Evolutionary conservation across 2,888 invertebrate genomes (phyloP).

Genomic region (Dioctria rufipes): DNA sequence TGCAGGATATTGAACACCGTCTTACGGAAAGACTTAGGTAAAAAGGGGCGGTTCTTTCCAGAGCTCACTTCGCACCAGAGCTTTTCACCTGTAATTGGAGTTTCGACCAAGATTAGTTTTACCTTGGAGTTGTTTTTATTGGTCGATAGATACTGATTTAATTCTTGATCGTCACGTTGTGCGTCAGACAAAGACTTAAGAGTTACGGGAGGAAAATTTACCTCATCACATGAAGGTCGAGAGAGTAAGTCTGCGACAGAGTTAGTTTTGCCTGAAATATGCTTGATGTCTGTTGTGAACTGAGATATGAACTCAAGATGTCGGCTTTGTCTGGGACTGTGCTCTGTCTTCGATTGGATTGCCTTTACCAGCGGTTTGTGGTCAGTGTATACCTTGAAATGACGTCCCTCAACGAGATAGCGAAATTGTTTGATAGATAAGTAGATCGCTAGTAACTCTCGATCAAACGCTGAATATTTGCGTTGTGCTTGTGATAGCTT

Average conservation of each 20-base stretch:
- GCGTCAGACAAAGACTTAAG: not conserved
- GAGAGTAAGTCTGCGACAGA: constrained; percentile 2
- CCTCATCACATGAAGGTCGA: not conserved
- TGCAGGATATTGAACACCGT: constrained; percentile 39
- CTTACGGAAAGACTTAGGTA: constrained; percentile 14
- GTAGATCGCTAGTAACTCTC: not conserved
- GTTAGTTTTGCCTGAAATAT: not conserved
- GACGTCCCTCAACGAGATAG: not conserved
- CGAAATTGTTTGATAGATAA: not conserved
- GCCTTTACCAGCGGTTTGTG: not conserved
- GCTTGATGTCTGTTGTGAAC: not conserved
- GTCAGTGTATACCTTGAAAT: not conserved
- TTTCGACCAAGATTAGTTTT: not conserved
- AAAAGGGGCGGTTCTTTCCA: constrained; percentile 24
- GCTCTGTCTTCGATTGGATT: not conserved
- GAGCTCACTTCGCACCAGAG: constrained; percentile 39
- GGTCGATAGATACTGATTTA: not conserved
- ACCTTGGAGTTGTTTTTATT: no score
- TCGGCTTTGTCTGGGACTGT: not conserved
- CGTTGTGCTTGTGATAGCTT: not conserved
- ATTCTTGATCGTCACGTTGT: not conserved
- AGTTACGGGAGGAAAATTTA: not conserved
- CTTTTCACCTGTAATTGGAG: not conserved
- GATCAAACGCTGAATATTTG: constrained; percentile 3
- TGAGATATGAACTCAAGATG: not conserved